A percentile compares a stretch with the other conserved stretches of the same genome.
phyloP scores from a whole-genome alignment of 2,888 invertebrate species.

The Panopea generosa region DNA sequence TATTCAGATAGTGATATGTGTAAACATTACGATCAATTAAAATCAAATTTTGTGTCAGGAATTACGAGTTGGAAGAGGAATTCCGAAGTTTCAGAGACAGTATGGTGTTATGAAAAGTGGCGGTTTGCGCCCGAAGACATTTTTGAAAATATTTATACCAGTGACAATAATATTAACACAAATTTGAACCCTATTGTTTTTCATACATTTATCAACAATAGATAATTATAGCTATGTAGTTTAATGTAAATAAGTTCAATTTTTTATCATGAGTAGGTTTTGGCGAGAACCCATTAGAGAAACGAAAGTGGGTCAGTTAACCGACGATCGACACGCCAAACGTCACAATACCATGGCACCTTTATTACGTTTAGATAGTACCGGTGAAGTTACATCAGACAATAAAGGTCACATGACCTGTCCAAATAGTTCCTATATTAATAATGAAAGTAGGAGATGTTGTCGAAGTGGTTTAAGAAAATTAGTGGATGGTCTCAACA shows the following conservation, averaged over 20 bases:
- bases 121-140: constrained; percentile 35
- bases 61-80: constrained; percentile 12
- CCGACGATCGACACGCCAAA: background rate
- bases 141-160: background rate
- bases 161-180: too few species aligned
- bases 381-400: constrained; percentile 65
- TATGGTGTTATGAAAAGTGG: constrained; percentile 50
- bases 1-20: constrained; percentile 11
- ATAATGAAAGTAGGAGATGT: too few species aligned
- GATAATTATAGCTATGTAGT: too few species aligned
- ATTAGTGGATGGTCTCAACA: constrained; percentile 25
- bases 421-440: background rate
- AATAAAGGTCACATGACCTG: background rate
- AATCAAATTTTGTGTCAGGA: background rate
- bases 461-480: background rate
- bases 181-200: too few species aligned
- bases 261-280: constrained; percentile 2
- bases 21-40: constrained; percentile 3
- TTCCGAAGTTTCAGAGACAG: constrained; percentile 21
- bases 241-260: too few species aligned
- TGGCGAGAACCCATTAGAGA: constrained; percentile 4
- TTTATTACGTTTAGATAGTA: constrained; percentile 69
- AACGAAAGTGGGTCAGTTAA: background rate
- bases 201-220: too few species aligned
- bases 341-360: constrained; percentile 25